Evolutionary conservation across 2,797 vertebrate genomes (phyloP), one percentile per base, ranked within the genome.

Genomic region (Anas bahamensis): DNA sequence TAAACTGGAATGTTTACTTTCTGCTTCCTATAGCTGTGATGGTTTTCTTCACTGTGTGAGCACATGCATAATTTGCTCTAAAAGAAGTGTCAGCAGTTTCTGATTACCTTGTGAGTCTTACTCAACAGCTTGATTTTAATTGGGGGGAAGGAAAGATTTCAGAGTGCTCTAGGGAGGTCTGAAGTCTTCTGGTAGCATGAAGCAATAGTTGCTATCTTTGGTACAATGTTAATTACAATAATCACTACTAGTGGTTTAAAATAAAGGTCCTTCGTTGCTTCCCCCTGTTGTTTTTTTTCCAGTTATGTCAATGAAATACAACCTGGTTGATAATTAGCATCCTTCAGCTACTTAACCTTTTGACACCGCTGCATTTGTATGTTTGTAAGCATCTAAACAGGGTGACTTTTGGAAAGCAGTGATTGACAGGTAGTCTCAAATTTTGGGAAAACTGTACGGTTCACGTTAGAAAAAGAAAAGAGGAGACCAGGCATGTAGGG

Each of bases 101-200:
- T 89, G 91, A 94, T 94, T 96, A 85, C 90, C 87, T 73, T 84
- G 80, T 81, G 89, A 94, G 78, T 83, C 94, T 94, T 95, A 88
- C 83, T 95, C 94, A 94, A 93, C 90, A 93, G 74, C 94, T 95
- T 96, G 92, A 90, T 96, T 93, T 94, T 95, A 96, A 95, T n/a
- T 95, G 94, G 92, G 81, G 78, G 75, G 65, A 91, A 91, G 95
- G 79, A 84, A 83, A 81, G 71, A 93, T 96, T 96, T 94, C 89
- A 90, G 89, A 85, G 86, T 93, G 88, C 78, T 91, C 55, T 69
- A 72, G 52, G 86, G 81, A 93, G 79, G 76, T 89, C 85, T 94
- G 66, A 83, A 92, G 83, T 85, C 61, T 84, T 89, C 75, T 86
- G 66, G 77, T 89, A 94, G 72, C 65, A 81, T 82, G 76, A 87